These are phyloP conservation scores for Drosophila athabasca DNA, from an alignment of 1,140 invertebrate genomes.

Conservation along the genomic window DNA sequence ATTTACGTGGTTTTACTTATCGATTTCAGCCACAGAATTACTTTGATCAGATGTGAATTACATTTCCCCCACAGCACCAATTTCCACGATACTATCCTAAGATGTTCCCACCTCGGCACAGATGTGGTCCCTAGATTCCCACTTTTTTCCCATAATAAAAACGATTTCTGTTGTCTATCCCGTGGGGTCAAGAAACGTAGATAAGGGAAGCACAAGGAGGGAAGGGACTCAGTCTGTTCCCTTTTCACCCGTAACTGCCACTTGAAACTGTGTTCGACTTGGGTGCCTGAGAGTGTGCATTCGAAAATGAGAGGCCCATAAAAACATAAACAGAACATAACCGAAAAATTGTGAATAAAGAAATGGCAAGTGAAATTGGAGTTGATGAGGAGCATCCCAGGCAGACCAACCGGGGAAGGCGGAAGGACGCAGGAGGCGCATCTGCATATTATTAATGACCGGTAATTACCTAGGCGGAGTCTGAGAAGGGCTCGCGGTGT, in stretches of 20 bases:
- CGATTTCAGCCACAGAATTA: neutral
- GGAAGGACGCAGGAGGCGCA: slow-evolving; percentile 39
- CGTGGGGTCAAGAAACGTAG: slow-evolving; percentile 58
- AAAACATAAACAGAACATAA: slow-evolving; percentile 75
- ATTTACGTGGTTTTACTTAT: neutral
- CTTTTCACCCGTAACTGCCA: slow-evolving; percentile 60
- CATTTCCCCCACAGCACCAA: too few relatives aligned
- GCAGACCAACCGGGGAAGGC: neutral
- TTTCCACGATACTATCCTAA: neutral
- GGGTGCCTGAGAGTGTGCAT: slow-evolving; percentile 33
- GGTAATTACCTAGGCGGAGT: slow-evolving; percentile 68
- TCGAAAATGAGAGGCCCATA: slow-evolving; percentile 67
- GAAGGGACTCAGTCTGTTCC: slow-evolving; percentile 12
- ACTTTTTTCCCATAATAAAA: slow-evolving; percentile 65
- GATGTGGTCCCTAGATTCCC: slow-evolving; percentile 35
- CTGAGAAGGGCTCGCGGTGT: slow-evolving; percentile 17
- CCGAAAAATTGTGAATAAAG: slow-evolving; percentile 48
- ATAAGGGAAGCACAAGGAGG: slow-evolving; percentile 21
- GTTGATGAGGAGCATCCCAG: slow-evolving; percentile 10
- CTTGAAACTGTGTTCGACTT: slow-evolving; percentile 58
- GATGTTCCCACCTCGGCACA: slow-evolving; percentile 7
- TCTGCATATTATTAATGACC: slow-evolving; percentile 81
- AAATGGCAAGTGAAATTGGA: slow-evolving; percentile 60
- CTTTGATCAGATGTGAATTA: neutral
- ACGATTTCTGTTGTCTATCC: slow-evolving; percentile 44